phyloP scores from a whole-genome alignment of 1,140 invertebrate species.

The Condylostylus longicornis region DNA sequence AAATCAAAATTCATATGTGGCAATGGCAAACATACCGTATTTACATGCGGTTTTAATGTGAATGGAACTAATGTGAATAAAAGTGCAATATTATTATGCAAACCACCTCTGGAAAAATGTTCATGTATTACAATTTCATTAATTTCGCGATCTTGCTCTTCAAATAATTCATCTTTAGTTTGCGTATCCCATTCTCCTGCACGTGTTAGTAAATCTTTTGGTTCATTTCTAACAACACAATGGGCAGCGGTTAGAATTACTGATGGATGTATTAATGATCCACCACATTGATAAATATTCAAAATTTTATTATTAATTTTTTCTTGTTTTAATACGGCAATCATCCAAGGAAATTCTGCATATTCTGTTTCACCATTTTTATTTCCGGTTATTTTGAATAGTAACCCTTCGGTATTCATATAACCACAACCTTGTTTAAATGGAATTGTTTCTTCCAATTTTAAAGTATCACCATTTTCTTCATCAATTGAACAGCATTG shows the following conservation, averaged over 20 bases:
- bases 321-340: constrained; percentile 50
- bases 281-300: constrained; percentile 39
- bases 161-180: constrained; percentile 50
- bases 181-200: constrained; percentile 72
- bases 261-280: constrained; percentile 37
- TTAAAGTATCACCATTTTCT: no score
- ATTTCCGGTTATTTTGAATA: constrained; percentile 50
- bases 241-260: constrained; percentile 47
- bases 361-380: constrained; percentile 41
- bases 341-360: constrained; percentile 65
- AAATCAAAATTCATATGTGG: constrained; percentile 19
- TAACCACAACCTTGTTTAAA: constrained; percentile 45
- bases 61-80: constrained; percentile 43
- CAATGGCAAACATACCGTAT: constrained; percentile 48
- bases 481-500: constrained; percentile 21
- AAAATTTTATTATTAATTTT: constrained; percentile 36
- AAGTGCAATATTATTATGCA: constrained; percentile 53
- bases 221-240: constrained; percentile 32
- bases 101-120: constrained; percentile 39
- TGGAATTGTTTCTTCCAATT: constrained; percentile 1
- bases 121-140: constrained; percentile 35
- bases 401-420: constrained; percentile 50
- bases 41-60: constrained; percentile 42
- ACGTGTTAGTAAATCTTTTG: constrained; percentile 33
- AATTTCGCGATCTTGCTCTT: constrained; percentile 55